Evolutionary conservation across 2,888 invertebrate species (phyloP), one percentile per base, ranked within the genome.

Genomic region (Pterostichus niger): DNA sequence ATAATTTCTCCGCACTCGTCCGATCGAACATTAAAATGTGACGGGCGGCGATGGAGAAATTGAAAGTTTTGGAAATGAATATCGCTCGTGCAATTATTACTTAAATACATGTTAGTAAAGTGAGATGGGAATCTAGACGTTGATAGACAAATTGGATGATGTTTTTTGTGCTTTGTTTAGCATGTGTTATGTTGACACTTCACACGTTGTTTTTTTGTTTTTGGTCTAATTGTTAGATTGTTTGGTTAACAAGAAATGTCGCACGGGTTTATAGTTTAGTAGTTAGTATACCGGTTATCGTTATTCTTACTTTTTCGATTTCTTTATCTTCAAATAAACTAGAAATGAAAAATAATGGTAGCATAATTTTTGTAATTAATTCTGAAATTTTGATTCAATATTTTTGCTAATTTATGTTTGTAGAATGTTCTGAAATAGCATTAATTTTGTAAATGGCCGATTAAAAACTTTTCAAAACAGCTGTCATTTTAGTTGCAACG

Each of bases 21-120:
- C 64, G 33, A 13, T 59, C 9, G 49, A 11, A 9, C 59, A 0
- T 15, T 17, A 24, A 52, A 56, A 15, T 13, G 64, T 64, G 64
- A 64, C 64, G 64, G 64, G 59, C 59, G 31, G 11, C 59, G 31
- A 10, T 2, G 13, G 64, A 64, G 64, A 64, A 64, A 64, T 64
- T 64, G 64, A 64, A 64, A 64, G 64, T 64, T 40, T 64, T 35
- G 64, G 64, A 9, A 59, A 59, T 59, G 59, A 64, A 35, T 33
- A 35, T 24, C 59, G 59, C 31, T 13, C 31, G 17, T 17, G 9
- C 13, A 35, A 24, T 64, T 35, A 35, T 64, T 64, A 13, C 33
- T 40, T 49, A 61, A 61, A 64, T 64, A 33, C 35, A 33, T n/a
- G 31, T 6, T 9, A 35, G 9, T 6, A 49, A 6, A 49, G 49